Conservation (phyloP, 2,888 invertebrate species). For the Lycia hirtaria region DNA sequence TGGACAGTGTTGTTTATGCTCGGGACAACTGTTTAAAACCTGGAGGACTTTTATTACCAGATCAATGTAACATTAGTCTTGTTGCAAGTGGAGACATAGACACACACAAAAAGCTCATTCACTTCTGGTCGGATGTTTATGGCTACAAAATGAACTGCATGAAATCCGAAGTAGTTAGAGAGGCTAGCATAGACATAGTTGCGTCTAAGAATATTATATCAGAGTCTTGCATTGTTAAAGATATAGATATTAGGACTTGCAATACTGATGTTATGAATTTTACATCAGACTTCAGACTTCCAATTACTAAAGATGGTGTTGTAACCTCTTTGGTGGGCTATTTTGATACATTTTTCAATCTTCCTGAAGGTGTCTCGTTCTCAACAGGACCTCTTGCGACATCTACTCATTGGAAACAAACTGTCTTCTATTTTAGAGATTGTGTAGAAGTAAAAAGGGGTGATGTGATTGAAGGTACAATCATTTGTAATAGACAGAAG, state of each 20-base stretch:
- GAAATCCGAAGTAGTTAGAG: constrained; percentile 92
- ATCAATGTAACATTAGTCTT: constrained; percentile 92
- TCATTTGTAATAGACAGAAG: constrained; percentile 90
- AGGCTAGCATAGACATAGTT: constrained; percentile 86
- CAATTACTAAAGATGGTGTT: constrained; percentile 86
- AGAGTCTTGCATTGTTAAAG: constrained; percentile 86
- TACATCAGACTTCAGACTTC: constrained; percentile 88
- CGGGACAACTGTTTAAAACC: constrained; percentile 92
- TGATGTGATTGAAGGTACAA: constrained; percentile 86
- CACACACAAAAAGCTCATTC: constrained; percentile 89
- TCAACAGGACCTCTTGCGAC: constrained; percentile 91
- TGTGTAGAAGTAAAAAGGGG: constrained; percentile 90
- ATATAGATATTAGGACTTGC: constrained; percentile 92
- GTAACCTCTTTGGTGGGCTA: constrained; percentile 95
- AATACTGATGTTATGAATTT: constrained; percentile 90
- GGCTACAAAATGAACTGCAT: constrained; percentile 97
- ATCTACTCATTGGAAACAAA: constrained; percentile 98
- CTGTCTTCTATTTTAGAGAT: constrained; percentile 93
- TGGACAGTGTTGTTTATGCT: constrained; percentile 96
- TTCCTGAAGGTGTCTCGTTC: constrained; percentile 88
- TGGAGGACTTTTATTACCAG: constrained; percentile 93
- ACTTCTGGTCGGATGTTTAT: constrained; percentile 97
- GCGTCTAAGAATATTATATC: constrained; percentile 87
- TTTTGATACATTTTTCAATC: constrained; percentile 95
- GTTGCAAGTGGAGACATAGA: constrained; percentile 92